Conservation (phyloP, 1,140 invertebrate genomes). For the Calycopis cecrops region DNA sequence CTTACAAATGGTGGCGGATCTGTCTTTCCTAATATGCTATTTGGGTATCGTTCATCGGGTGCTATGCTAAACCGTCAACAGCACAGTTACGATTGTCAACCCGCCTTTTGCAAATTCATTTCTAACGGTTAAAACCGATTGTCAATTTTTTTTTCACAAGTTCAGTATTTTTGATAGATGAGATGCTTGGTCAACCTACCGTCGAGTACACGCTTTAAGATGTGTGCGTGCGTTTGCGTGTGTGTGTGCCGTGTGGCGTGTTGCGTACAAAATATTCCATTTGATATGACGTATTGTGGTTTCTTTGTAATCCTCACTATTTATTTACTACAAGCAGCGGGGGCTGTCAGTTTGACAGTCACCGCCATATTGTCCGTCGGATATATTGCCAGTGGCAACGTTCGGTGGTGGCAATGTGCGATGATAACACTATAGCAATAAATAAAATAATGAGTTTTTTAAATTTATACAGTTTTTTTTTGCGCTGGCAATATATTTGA, state of each 20-base stretch:
- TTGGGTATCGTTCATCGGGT: too few relatives aligned
- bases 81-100: too few relatives aligned
- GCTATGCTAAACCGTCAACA: too few relatives aligned
- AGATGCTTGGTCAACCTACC: not conserved
- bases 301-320: constrained; percentile 4
- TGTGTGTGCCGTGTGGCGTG: constrained; percentile 28
- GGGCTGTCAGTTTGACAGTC: too few relatives aligned
- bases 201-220: constrained; percentile 20
- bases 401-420: constrained; percentile 1
- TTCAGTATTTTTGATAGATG: too few relatives aligned
- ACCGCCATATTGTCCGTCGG: constrained; percentile 21
- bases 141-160: too few relatives aligned
- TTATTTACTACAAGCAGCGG: constrained; percentile 18
- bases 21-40: too few relatives aligned
- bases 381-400: constrained; percentile 16
- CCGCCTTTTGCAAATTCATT: too few relatives aligned
- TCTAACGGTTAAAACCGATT: too few relatives aligned
- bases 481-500: constrained; percentile 34
- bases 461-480: constrained; percentile 17
- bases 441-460: constrained; percentile 11
- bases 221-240: constrained; percentile 31
- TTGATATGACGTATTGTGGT: constrained; percentile 28
- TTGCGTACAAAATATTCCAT: constrained; percentile 51
- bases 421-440: constrained; percentile 11
- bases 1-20: too few relatives aligned